These are phyloP conservation scores for Oceanites oceanicus DNA, from an alignment of 2,113 vertebrate species.

Conservation along the genomic window DNA sequence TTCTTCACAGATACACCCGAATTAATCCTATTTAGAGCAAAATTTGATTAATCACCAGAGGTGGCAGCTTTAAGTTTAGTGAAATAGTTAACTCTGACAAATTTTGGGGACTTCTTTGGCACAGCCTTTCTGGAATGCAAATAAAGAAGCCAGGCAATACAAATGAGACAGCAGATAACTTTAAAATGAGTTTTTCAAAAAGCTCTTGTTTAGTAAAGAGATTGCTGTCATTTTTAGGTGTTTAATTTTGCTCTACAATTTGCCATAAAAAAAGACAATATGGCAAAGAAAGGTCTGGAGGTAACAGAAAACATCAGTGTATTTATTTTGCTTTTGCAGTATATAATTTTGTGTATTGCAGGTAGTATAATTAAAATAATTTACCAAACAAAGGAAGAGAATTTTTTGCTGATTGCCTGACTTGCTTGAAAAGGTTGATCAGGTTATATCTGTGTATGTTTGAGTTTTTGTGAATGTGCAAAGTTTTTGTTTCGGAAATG, in stretches of 20 bases:
- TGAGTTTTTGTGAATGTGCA: neutral
- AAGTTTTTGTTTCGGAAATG: neutral
- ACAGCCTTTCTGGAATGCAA: conserved; percentile 25
- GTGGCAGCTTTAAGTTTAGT: conserved; percentile 66
- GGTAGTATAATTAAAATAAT: neutral
- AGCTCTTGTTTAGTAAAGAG: neutral
- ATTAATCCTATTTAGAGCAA: conserved; percentile 80
- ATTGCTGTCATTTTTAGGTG: neutral
- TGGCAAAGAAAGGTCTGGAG: neutral
- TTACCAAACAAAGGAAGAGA: neutral
- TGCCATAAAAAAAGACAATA: neutral
- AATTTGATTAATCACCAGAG: conserved; percentile 78
- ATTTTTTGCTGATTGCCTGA: neutral
- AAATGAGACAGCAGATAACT: neutral
- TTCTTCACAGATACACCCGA: conserved; percentile 70
- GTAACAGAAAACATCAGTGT: neutral
- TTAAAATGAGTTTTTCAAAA: neutral
- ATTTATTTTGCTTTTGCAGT: neutral
- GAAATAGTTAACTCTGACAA: conserved; percentile 61
- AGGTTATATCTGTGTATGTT: neutral
- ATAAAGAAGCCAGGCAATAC: neutral
- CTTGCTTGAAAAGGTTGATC: neutral
- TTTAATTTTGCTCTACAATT: conserved; percentile 44
- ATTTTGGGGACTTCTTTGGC: conserved; percentile 36
- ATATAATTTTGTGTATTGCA: neutral